Evolutionary conservation across 1,140 invertebrate genomes (phyloP), one percentile per base, ranked within the genome.

Genomic region (Trissolcus basalis): DNA sequence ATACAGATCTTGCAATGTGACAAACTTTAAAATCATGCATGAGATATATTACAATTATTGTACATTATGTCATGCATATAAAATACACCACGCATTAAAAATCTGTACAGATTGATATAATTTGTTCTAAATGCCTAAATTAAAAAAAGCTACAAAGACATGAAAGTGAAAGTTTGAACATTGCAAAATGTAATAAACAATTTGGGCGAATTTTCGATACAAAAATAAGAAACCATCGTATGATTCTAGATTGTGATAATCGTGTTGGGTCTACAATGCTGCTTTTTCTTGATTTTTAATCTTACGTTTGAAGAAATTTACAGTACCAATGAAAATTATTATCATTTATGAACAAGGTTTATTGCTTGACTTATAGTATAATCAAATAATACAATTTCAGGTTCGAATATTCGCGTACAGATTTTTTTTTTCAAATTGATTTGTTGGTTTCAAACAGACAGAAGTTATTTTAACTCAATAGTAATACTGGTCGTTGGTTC

Each of bases 201-300:
- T 1, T 27, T 27, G 19, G 19, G 6, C 19, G 6, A 27, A 27
- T 1, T 27, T 27, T 27, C 6, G 19, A 27, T 27, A 27, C 19
- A 27, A 27, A 27, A 27, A 27, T 6, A 27, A 27, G 19, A 27
- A 27, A 27, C 19, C 19, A 27, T 27, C 6, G 2, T 1, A 6
- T 27, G 19, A 27, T 27, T 27, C 19, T 27, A 27, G 19, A n/a
- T 27, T 27, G 19, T 27, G 19, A 27, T 27, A 27, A 27, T 27
- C 6, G 19, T 27, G 19, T 27, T 27, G 19, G 47, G 48, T 58
- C 51, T 67, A 49, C 54, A 10, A 16, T 41, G 36, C 1, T 47
- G 33, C 47, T 59, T 68, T 68, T 68, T 68, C 64, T 59, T 51
- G 64, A 51, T 68, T 51, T 51, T 27, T 4, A 59, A 45, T 39